phyloP scores from a whole-genome alignment of 2,797 vertebrate genomes.

The Catharus ustulatus region DNA sequence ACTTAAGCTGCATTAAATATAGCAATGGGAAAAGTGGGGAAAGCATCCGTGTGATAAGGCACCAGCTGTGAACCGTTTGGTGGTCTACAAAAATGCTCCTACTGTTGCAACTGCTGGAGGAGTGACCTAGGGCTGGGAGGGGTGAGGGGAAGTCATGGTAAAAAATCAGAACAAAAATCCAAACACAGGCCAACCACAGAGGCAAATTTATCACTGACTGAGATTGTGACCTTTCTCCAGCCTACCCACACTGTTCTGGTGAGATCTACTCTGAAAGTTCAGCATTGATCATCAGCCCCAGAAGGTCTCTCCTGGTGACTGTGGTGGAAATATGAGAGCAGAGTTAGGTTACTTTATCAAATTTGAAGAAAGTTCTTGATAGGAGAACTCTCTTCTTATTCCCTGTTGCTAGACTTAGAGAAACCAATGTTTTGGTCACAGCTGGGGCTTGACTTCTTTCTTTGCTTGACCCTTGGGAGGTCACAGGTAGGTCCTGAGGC shows the following conservation, averaged over 20 bases:
- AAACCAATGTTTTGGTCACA: background rate
- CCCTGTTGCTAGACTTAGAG: background rate
- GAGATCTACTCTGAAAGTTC: background rate
- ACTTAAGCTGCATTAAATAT: background rate
- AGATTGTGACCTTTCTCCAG: background rate
- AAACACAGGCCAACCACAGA: background rate
- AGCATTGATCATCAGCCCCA: background rate
- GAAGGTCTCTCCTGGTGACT: background rate
- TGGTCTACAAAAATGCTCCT: slow-evolving; percentile 10
- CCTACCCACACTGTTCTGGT: accelerated
- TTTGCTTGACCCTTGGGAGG: background rate
- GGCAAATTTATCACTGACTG: background rate
- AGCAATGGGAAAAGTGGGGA: background rate
- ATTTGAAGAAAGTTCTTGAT: background rate
- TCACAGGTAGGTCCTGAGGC: background rate
- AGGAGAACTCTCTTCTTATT: background rate
- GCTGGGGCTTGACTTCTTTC: background rate
- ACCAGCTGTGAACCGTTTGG: slow-evolving; percentile 9
- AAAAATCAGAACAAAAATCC: background rate
- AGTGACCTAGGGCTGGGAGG: accelerated
- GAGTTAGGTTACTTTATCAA: background rate
- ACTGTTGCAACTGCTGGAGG: background rate
- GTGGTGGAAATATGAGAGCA: background rate
- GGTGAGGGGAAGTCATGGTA: background rate
- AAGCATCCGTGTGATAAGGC: slow-evolving; percentile 1